Conservation (phyloP, 1,140 invertebrate species). For the Drosophila trapezifrons region DNA sequence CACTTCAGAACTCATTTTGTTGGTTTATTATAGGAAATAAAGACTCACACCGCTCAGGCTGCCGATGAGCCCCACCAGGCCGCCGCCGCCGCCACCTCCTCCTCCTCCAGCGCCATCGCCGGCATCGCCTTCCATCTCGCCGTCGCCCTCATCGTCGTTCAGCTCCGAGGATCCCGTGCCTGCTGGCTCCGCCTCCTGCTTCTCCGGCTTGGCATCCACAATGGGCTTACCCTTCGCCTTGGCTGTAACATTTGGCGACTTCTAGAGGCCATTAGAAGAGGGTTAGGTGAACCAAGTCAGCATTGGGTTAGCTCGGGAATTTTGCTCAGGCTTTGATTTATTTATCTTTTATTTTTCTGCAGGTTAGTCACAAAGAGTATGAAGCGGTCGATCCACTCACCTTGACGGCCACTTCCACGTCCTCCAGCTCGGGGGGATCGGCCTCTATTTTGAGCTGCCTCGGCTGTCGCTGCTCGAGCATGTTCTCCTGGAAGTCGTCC, state of each 20-base stretch:
- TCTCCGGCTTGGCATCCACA: constrained; percentile 34
- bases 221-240: constrained; percentile 27
- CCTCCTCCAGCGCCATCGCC: constrained; percentile 61
- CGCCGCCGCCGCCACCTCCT: constrained; percentile 71
- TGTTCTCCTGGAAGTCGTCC: constrained; percentile 75
- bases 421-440: constrained; percentile 29
- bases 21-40: no score
- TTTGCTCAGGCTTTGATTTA: neutral
- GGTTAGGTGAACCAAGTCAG: constrained; percentile 38
- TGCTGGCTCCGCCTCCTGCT: constrained; percentile 1
- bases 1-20: neutral
- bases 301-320: constrained; percentile 29
- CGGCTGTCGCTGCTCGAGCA: constrained; percentile 45
- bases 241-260: constrained; percentile 68
- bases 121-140: constrained; percentile 67
- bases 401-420: constrained; percentile 8
- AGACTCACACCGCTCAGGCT: constrained; percentile 85
- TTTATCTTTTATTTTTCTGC: neutral
- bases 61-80: constrained; percentile 85
- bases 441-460: neutral
- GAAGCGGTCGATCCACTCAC: constrained; percentile 36
- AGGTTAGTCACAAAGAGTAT: constrained; percentile 54
- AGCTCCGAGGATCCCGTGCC: constrained; percentile 40
- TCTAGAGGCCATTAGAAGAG: constrained; percentile 41
- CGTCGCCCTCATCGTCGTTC: constrained; percentile 20